phyloP scores from a whole-genome alignment of 1,140 invertebrate species.

The Drosophila fuyamai region DNA sequence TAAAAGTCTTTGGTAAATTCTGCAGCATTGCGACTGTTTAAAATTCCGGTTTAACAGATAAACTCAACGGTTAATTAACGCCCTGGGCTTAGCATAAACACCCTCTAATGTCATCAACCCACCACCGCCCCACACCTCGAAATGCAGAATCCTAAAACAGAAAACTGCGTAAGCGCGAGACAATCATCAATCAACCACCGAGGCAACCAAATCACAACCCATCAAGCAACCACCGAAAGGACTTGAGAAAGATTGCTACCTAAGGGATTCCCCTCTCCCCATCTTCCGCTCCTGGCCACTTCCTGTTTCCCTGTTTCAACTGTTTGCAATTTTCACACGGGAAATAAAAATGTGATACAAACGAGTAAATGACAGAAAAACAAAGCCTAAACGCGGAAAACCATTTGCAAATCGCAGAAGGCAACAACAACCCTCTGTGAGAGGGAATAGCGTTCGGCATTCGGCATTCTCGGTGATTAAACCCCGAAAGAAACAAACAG shows the following conservation, averaged over 20 bases:
- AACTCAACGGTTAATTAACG: slow-evolving; percentile 51
- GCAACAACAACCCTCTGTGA: slow-evolving; percentile 49
- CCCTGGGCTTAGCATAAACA: slow-evolving; percentile 43
- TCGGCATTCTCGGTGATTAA: slow-evolving; percentile 56
- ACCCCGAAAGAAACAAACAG: slow-evolving; percentile 70
- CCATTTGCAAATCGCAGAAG: slow-evolving; percentile 77
- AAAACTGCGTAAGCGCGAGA: slow-evolving; percentile 28
- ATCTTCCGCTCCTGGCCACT: slow-evolving; percentile 39
- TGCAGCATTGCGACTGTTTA: slow-evolving; percentile 12
- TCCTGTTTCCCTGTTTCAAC: slow-evolving; percentile 52
- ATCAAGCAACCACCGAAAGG: slow-evolving; percentile 64
- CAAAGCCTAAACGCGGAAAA: slow-evolving; percentile 82
- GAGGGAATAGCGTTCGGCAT: slow-evolving; percentile 6
- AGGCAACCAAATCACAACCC: slow-evolving; percentile 70
- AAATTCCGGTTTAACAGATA: slow-evolving; percentile 33
- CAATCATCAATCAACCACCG: slow-evolving; percentile 76
- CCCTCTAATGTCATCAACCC: slow-evolving; percentile 49
- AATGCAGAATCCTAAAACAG: slow-evolving; percentile 1
- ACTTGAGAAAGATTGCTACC: slow-evolving; percentile 58
- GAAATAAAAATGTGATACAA: slow-evolving; percentile 82
- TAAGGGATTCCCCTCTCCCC: slow-evolving; percentile 20
- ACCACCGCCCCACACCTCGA: slow-evolving; percentile 12
- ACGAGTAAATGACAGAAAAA: slow-evolving; percentile 70
- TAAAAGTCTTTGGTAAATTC: not conserved
- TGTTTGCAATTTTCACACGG: slow-evolving; percentile 78